Percentiles rank a stretch among this genome's conserved stretches.
Evolutionary conservation across 2,113 vertebrate species (phyloP).

Genomic region (Procavia capensis): DNA sequence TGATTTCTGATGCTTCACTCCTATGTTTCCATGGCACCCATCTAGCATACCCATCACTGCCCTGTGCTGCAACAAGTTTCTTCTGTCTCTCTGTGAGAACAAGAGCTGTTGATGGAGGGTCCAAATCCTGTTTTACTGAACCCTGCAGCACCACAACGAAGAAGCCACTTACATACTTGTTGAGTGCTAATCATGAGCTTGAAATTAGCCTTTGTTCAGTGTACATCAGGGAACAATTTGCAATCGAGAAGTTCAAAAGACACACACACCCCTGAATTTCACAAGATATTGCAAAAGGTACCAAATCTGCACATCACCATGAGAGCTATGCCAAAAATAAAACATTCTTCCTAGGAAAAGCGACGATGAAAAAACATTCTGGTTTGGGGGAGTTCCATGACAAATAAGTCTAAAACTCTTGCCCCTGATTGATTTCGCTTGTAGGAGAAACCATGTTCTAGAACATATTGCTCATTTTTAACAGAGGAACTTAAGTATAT

Average conservation of each 20-base stretch:
- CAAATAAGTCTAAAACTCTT: slow-evolving; percentile 49
- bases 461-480: slow-evolving; percentile 25
- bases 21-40: neutral
- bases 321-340: slow-evolving; percentile 31
- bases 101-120: neutral
- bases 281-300: neutral
- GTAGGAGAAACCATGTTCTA: neutral
- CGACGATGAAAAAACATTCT: neutral
- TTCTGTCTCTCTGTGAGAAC: neutral
- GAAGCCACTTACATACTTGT: slow-evolving; percentile 4
- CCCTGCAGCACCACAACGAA: neutral
- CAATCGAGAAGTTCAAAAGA: slow-evolving; percentile 46
- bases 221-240: neutral
- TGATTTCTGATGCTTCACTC: neutral
- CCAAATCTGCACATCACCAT: neutral
- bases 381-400: neutral
- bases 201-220: neutral
- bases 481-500: neutral
- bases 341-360: slow-evolving; percentile 43
- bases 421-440: neutral
- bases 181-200: neutral
- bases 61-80: neutral
- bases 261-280: neutral
- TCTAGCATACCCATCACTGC: neutral
- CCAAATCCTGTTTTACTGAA: neutral